Percentiles rank a stretch among this genome's conserved stretches.
These are phyloP conservation scores for Myiagra hebetior DNA, from an alignment of 2,113 vertebrate species.

Conservation along the genomic window DNA sequence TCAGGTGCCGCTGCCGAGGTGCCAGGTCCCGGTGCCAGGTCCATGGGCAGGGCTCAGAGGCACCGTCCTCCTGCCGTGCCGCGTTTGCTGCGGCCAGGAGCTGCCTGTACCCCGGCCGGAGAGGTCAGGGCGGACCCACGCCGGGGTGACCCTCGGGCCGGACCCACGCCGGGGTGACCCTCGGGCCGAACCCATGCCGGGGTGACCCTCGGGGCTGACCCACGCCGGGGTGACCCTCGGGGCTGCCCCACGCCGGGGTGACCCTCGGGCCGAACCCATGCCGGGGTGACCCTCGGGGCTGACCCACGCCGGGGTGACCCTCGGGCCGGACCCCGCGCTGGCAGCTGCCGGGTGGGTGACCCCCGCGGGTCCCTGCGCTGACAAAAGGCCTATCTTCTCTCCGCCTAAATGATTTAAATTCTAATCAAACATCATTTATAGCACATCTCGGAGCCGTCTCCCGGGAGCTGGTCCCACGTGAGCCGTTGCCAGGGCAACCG, in stretches of 20 bases:
- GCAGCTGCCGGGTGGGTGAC: conserved; percentile 47
- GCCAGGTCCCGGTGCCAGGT: neutral
- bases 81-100: neutral
- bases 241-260: neutral
- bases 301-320: conserved; percentile 26
- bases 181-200: neutral
- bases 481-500: conserved; percentile 95
- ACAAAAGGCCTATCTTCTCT: conserved; percentile 86
- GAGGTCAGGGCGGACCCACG: conserved; percentile 18
- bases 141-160: neutral
- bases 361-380: conserved; percentile 71
- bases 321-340: neutral
- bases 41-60: fast-evolving
- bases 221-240: conserved; percentile 7
- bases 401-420: conserved; percentile 94
- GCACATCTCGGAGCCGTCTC: conserved; percentile 87
- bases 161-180: conserved; percentile 11
- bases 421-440: conserved; percentile 99
- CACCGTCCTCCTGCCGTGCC: neutral
- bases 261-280: neutral
- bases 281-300: too few relatives aligned
- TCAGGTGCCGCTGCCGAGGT: neutral
- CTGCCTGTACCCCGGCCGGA: neutral
- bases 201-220: neutral
- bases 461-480: conserved; percentile 86